Evolutionary conservation across 2,888 invertebrate species (phyloP), one percentile per base, ranked within the genome.

Genomic region (Mesorhabditis spiculigera): DNA sequence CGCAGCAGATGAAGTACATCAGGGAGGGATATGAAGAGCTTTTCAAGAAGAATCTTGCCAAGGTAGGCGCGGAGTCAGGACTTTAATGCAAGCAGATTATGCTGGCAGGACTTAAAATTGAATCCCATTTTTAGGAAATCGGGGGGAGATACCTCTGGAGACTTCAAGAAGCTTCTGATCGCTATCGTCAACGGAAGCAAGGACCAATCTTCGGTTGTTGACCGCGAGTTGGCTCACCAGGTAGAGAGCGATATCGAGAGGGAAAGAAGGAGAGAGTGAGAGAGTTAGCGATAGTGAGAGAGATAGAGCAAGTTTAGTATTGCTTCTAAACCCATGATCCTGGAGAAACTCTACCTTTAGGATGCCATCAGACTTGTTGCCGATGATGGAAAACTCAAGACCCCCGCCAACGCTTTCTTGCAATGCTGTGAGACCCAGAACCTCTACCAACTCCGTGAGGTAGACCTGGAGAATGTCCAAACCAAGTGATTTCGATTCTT

Each of bases 71-170:
- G 8, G 58, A 28, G 28, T 28, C 28, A 28, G 28, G 28, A 28
- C 28, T 28, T 28, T 28, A 28, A 28, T 1, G 28, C 1, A 28
- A 28, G 28, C 28, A 28, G 3, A 28, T 28, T 28, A 28, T 28
- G 3, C 28, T 28, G 3, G 28, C 28, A 28, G 1, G 28, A 28
- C 28, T 3, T 28, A 28, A 28, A 28, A 28, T 28, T 28, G 28
- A 28, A 28, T 3, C 28, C 1, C 28, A 28, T 28, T 1, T 28
- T 28, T 28, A 28, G 28, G 28, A 28, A 28, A 28, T 28, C 3
- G 28, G 28, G 28, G 73, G 91, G 91, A 66, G 95, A 95, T 86
- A 94, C 94, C 4, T 93, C 93, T 64, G 95, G 95, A 28, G 92
- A 91, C 85, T 95, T 95, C 88, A 92, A 92, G 43, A 73, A 75